Evolutionary conservation across 2,888 invertebrate species (phyloP).

Genomic region (Drosophila longiperda): DNA sequence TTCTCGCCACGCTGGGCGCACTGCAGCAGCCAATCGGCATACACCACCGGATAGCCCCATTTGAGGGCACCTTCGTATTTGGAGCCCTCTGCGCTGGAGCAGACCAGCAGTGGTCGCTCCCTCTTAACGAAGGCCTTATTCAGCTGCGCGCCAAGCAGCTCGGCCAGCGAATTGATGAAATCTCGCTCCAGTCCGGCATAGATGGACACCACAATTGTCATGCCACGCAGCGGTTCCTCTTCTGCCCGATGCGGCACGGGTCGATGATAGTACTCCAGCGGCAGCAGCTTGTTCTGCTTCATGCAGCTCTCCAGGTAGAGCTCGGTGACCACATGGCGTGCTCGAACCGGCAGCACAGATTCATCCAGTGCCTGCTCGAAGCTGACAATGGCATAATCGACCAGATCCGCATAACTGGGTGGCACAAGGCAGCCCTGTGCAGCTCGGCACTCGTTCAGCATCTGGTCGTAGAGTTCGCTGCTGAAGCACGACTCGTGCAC

Average conservation of each 20-base stretch:
- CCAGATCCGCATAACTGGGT: constrained; percentile 85
- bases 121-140: constrained; percentile 89
- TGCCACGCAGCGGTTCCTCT: constrained; percentile 87
- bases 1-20: constrained; percentile 87
- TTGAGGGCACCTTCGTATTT: constrained; percentile 93
- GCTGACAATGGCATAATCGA: constrained; percentile 89
- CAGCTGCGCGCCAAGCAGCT: constrained; percentile 89
- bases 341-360: constrained; percentile 70
- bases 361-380: constrained; percentile 79
- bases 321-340: constrained; percentile 82
- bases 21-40: constrained; percentile 90
- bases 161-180: constrained; percentile 90
- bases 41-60: constrained; percentile 93
- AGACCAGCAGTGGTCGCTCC: constrained; percentile 93
- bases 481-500: constrained; percentile 85
- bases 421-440: constrained; percentile 86
- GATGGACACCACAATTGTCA: constrained; percentile 92
- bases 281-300: constrained; percentile 86
- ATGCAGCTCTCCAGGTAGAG: constrained; percentile 84
- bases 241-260: constrained; percentile 87
- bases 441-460: constrained; percentile 86
- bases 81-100: constrained; percentile 90
- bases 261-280: constrained; percentile 90
- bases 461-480: constrained; percentile 84
- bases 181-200: constrained; percentile 90